These are phyloP conservation scores for Rhogogaster chlorosoma DNA, from an alignment of 2,888 invertebrate genomes.

Conservation along the genomic window DNA sequence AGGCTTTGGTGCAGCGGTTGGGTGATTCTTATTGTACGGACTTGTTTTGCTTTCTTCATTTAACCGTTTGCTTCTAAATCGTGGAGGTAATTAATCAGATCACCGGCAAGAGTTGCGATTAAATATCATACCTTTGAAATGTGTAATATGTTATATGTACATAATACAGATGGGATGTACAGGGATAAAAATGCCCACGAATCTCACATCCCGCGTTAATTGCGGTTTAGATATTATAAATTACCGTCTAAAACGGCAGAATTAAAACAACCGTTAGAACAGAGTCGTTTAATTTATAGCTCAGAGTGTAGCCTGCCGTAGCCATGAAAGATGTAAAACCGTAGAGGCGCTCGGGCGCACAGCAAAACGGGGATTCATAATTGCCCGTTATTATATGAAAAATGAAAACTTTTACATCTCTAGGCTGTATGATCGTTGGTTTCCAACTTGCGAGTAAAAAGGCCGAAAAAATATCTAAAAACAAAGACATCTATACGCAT, in stretches of 20 bases:
- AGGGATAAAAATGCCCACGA: not conserved
- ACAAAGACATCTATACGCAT: not conserved
- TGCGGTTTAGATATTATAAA: not conserved
- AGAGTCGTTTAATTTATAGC: constrained; percentile 32
- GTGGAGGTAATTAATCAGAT: not conserved
- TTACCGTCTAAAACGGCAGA: constrained; percentile 22
- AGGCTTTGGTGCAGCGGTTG: constrained; percentile 42
- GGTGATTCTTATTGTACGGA: constrained; percentile 19
- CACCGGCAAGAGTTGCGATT: not conserved
- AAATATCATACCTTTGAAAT: not conserved
- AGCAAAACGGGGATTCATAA: constrained; percentile 21
- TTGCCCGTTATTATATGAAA: constrained; percentile 35
- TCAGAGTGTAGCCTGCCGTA: not conserved
- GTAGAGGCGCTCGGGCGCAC: not conserved
- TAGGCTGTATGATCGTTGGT: no score
- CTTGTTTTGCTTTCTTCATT: constrained; percentile 37
- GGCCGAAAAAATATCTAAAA: not conserved
- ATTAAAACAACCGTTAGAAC: constrained; percentile 42
- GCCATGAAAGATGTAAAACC: constrained; percentile 21
- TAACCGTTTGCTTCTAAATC: constrained; percentile 15
- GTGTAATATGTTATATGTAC: not conserved
- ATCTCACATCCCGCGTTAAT: not conserved
- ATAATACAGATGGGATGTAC: not conserved
- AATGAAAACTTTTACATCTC: not conserved
- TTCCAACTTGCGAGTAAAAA: not conserved